phyloP scores from a whole-genome alignment of 2,797 vertebrate species.

The Naso thynnoides region DNA sequence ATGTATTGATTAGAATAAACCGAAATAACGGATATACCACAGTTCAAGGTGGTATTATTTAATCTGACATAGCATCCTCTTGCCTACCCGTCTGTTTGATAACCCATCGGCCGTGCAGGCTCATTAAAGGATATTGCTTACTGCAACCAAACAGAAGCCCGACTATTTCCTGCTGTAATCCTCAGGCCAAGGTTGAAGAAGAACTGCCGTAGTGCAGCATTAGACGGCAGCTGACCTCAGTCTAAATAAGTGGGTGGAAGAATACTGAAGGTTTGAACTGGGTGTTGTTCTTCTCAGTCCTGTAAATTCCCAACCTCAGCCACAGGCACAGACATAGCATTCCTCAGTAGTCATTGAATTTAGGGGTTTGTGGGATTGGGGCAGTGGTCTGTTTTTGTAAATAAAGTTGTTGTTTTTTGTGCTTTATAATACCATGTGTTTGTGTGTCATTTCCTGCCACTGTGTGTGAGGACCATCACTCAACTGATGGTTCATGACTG shows the following conservation, averaged over 20 bases:
- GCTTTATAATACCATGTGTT: conserved; percentile 59
- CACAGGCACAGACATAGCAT: conserved; percentile 72
- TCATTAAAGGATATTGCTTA: conserved; percentile 27
- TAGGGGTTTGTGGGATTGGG: conserved; percentile 70
- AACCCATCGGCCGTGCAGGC: neutral
- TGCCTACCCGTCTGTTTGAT: neutral
- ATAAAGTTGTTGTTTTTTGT: conserved; percentile 80
- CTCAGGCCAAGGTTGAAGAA: conserved; percentile 23
- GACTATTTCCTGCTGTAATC: conserved; percentile 18
- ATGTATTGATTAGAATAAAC: conserved; percentile 26
- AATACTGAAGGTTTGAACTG: conserved; percentile 54
- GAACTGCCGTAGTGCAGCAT: conserved; percentile 42
- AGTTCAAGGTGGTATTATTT: conserved; percentile 6
- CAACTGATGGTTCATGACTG: neutral
- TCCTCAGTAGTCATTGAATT: conserved; percentile 67
- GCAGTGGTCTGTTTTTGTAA: conserved; percentile 78
- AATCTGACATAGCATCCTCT: neutral
- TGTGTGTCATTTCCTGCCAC: conserved; percentile 56
- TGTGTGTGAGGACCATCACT: conserved; percentile 18
- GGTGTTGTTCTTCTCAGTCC: conserved; percentile 69
- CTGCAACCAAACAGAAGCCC: conserved; percentile 28
- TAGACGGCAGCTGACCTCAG: conserved; percentile 52
- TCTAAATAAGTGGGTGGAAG: conserved; percentile 73
- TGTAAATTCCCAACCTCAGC: conserved; percentile 83
- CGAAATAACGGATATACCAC: conserved; percentile 10